phyloP scores from a whole-genome alignment of 2,113 vertebrate species.

The Mesocricetus auratus region DNA sequence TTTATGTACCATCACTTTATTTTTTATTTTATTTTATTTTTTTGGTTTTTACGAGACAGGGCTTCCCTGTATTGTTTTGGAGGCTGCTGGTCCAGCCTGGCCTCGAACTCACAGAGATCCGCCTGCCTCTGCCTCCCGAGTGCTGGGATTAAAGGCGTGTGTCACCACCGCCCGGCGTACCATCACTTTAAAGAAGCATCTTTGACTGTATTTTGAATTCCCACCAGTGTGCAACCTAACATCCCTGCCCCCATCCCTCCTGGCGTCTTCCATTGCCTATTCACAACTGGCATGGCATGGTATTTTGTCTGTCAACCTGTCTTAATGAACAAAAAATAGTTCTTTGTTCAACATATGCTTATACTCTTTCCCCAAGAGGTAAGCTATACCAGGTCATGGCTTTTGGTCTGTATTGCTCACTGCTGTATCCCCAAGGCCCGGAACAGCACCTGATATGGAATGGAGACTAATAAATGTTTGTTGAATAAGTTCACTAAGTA shows the following conservation, averaged over 20 bases:
- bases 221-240: not conserved
- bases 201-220: not conserved
- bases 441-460: not conserved
- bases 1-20: not conserved
- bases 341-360: not conserved
- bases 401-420: slow-evolving; percentile 17
- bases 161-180: no score
- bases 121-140: no score
- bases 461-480: not conserved
- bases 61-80: no score
- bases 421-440: not conserved
- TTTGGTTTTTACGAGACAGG: no score
- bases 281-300: not conserved
- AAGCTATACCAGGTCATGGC: not conserved
- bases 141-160: no score
- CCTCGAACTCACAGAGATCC: no score
- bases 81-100: no score
- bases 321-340: not conserved
- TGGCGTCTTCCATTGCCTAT: not conserved
- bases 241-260: not conserved
- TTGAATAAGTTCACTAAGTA: slow-evolving; percentile 6
- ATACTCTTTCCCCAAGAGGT: not conserved
- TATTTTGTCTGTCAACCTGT: not conserved
- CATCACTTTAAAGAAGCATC: not conserved
- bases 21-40: no score